These are phyloP conservation scores for Ennomos quercinarius DNA, from an alignment of 2,888 invertebrate species.

Conservation along the genomic window DNA sequence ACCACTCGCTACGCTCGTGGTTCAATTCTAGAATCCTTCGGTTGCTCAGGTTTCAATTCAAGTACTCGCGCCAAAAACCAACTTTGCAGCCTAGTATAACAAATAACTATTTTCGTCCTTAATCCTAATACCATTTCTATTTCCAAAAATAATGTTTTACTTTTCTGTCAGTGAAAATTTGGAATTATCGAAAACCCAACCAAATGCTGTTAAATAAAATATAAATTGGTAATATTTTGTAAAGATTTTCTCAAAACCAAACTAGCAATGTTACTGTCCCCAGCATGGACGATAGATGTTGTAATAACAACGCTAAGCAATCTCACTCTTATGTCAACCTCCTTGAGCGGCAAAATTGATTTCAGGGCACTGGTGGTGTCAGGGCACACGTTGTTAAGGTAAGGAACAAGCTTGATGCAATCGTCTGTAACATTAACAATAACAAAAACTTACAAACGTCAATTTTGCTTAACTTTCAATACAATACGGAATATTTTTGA, in stretches of 20 bases:
- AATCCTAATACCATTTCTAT: no score
- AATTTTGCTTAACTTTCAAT: background rate
- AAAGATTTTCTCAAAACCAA: constrained; percentile 50
- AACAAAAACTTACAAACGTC: constrained; percentile 24
- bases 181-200: no score
- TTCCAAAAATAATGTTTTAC: no score
- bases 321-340: constrained; percentile 42
- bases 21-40: no score
- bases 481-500: no score
- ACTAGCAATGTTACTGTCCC: constrained; percentile 74
- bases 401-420: constrained; percentile 69
- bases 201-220: background rate
- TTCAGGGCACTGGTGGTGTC: constrained; percentile 79
- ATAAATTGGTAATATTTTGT: background rate
- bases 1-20: no score
- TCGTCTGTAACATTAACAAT: constrained; percentile 30
- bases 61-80: no score
- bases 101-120: no score
- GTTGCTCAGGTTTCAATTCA: no score
- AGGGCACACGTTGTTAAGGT: constrained; percentile 78
- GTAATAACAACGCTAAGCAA: constrained; percentile 72
- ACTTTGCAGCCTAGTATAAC: no score
- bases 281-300: constrained; percentile 78
- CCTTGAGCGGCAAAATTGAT: constrained; percentile 68
- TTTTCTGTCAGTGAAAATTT: no score